Conservation (phyloP, 2,113 vertebrate genomes). For the Perognathus longimembris region DNA sequence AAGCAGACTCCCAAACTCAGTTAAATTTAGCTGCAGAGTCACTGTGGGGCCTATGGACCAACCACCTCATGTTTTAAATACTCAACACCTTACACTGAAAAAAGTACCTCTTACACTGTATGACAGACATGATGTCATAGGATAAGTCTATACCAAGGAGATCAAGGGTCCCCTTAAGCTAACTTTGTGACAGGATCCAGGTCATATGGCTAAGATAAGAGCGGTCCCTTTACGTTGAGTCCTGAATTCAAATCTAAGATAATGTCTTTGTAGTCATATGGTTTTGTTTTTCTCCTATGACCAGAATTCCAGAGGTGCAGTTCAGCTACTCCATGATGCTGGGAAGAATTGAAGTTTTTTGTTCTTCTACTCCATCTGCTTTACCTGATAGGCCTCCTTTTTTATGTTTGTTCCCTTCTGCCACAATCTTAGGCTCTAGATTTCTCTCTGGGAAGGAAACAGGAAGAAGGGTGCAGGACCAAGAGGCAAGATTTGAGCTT, state of each 20-base stretch:
- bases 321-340: background rate
- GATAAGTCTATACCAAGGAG: background rate
- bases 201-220: background rate
- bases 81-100: background rate
- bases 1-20: slow-evolving; percentile 14
- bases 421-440: background rate
- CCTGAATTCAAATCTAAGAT: background rate
- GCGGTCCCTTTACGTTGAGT: background rate
- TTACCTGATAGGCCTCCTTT: background rate
- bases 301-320: background rate
- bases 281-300: background rate
- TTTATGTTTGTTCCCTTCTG: background rate
- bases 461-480: too few species aligned
- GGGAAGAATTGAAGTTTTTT: background rate
- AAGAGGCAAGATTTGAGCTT: background rate
- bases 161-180: background rate
- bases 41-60: background rate
- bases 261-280: background rate
- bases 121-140: background rate
- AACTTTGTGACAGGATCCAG: background rate
- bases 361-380: background rate
- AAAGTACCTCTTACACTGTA: background rate
- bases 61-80: background rate
- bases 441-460: background rate
- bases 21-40: slow-evolving; percentile 38